Evolutionary conservation across 2,888 invertebrate species (phyloP), one percentile per base, ranked within the genome.

Genomic region (Hemithea aestivaria): DNA sequence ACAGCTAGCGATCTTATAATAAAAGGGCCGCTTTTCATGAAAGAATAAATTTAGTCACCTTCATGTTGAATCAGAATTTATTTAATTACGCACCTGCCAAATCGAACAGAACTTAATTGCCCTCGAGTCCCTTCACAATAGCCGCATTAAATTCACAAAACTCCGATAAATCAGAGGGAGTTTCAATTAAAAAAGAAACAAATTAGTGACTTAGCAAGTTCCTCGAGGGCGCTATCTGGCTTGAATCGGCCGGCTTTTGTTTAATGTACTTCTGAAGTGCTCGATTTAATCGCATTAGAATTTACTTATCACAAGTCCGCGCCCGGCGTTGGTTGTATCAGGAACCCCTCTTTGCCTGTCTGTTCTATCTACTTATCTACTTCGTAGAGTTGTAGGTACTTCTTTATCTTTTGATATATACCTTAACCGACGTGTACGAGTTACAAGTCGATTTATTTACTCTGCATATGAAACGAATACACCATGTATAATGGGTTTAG

Each of bases 231-330:
- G 48, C 48, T 60, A 52, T 60, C 51, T 49, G 34, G 36, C 35
- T 40, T 48, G 53, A 51, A 51, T 45, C 58, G 48, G 54, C 49
- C 51, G 60, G 54, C 59, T 54, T 53, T 46, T 48, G 40, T 48
- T 50, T 56, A 56, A 63, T 58, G 51, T 46, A 30, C 56, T 58
- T 48, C 27, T 16, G 38, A 36, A 49, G 45, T 46, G 35, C 47
- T 52, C 51, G 44, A 55, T 58, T 56, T 53, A 60, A 59, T 53
- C 52, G 51, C 40, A 46, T 50, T 53, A 50, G 47, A 45, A 48
- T 49, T 53, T 50, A 46, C 48, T 48, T 40, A 46, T 56, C 51
- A 31, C 25, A 45, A 48, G 27, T 36, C 32, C 30, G 29, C 30
- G 25, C 38, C 30, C 33, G 35, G 43, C 24, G 22, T 32, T 42